These are phyloP conservation scores for Gallinago stenura DNA, from an alignment of 2,797 vertebrate species.

Conservation along the genomic window DNA sequence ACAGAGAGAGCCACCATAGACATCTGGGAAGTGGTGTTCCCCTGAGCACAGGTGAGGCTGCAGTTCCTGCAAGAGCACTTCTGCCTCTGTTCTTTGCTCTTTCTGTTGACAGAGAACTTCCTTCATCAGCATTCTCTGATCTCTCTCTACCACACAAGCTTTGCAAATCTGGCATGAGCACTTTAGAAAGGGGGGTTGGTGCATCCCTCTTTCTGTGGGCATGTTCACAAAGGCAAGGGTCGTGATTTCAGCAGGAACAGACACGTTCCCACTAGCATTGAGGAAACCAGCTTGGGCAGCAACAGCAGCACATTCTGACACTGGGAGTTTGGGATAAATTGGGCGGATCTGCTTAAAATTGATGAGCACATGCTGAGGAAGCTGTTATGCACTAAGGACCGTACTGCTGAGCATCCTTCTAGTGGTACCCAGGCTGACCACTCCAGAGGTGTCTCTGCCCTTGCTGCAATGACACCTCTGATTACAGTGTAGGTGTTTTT, in stretches of 20 bases:
- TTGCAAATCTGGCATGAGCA: not conserved
- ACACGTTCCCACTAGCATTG: not conserved
- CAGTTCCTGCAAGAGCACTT: not conserved
- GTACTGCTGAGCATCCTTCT: not conserved
- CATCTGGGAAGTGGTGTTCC: not conserved
- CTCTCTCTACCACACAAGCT: not conserved
- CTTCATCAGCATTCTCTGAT: not conserved
- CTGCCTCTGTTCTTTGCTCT: not conserved
- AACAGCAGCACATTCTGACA: not conserved
- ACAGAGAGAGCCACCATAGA: accelerated
- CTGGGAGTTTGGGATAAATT: not conserved
- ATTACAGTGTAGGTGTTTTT: not conserved
- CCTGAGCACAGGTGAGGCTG: not conserved
- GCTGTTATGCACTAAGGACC: not conserved
- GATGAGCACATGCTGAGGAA: not conserved
- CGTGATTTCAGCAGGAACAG: not conserved
- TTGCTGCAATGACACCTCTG: not conserved
- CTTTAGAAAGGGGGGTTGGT: not conserved
- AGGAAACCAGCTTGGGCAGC: not conserved
- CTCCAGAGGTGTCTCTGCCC: not conserved
- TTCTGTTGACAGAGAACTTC: not conserved
- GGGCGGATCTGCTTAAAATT: not conserved
- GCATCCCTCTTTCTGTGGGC: not conserved
- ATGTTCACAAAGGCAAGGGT: not conserved
- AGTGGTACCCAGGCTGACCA: not conserved